phyloP scores from a whole-genome alignment of 2,888 invertebrate genomes.

The Laspeyria flexula region DNA sequence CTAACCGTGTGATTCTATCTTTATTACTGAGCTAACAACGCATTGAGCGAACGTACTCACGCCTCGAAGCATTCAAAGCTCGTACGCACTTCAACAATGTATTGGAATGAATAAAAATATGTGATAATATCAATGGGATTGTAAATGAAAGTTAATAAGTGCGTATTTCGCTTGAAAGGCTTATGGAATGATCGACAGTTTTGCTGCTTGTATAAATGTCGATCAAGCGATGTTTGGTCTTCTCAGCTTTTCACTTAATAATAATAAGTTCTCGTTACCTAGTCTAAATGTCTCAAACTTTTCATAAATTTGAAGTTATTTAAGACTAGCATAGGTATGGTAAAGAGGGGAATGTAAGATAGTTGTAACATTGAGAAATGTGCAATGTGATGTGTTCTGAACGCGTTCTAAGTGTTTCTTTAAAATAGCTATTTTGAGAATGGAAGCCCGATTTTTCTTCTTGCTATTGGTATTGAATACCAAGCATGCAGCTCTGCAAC shows the following conservation, averaged over 20 bases:
- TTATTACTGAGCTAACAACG: neutral
- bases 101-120: neutral
- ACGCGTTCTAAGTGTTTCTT: no score
- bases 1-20: constrained; percentile 10
- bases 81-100: neutral
- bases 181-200: constrained; percentile 4
- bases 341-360: constrained; percentile 9
- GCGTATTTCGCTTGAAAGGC: neutral
- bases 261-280: constrained; percentile 37
- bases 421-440: no score
- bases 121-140: neutral
- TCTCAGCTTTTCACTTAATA: constrained; percentile 37
- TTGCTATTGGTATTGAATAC: constrained; percentile 37
- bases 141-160: neutral
- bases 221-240: constrained; percentile 34
- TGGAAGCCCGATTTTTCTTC: no score
- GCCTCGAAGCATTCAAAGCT: neutral
- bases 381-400: no score
- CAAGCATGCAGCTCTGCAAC: constrained; percentile 20
- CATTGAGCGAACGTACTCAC: neutral
- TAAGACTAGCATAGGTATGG: constrained; percentile 12
- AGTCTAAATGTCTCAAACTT: constrained; percentile 42
- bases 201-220: constrained; percentile 34
- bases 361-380: neutral
- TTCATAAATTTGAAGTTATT: constrained; percentile 33